phyloP scores from a whole-genome alignment of 2,797 vertebrate genomes.

The Pempheris klunzingeri region DNA sequence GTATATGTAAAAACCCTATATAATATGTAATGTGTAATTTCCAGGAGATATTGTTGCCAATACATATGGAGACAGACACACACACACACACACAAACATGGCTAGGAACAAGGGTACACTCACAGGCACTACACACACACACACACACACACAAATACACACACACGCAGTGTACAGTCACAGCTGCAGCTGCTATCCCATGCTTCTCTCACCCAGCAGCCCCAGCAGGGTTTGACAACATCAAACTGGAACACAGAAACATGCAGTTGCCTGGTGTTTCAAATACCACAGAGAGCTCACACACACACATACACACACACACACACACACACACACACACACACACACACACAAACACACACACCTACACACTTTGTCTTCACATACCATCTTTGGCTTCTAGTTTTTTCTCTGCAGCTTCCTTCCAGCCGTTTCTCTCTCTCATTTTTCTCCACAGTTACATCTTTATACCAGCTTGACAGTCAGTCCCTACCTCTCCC shows the following conservation, averaged over 20 bases:
- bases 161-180: background rate
- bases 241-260: conserved; percentile 58
- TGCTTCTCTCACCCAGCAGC: conserved; percentile 40
- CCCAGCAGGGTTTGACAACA: conserved; percentile 67
- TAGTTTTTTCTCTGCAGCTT: conserved; percentile 13
- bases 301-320: conserved; percentile 3
- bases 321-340: background rate
- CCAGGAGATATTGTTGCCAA: background rate
- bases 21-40: background rate
- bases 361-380: conserved; percentile 17
- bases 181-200: conserved; percentile 47
- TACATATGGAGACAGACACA: background rate
- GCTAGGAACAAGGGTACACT: background rate
- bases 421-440: conserved; percentile 13
- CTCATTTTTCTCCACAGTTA: conserved; percentile 36
- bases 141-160: conserved; percentile 3
- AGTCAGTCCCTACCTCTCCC: conserved; percentile 24
- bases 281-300: conserved; percentile 49
- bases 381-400: conserved; percentile 9
- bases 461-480: conserved; percentile 46
- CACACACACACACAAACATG: background rate
- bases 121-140: background rate
- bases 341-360: background rate
- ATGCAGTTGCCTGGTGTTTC: conserved; percentile 54
- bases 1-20: too few relatives aligned